phyloP scores from a whole-genome alignment of 2,797 vertebrate species.

The Champsocephalus esox region DNA sequence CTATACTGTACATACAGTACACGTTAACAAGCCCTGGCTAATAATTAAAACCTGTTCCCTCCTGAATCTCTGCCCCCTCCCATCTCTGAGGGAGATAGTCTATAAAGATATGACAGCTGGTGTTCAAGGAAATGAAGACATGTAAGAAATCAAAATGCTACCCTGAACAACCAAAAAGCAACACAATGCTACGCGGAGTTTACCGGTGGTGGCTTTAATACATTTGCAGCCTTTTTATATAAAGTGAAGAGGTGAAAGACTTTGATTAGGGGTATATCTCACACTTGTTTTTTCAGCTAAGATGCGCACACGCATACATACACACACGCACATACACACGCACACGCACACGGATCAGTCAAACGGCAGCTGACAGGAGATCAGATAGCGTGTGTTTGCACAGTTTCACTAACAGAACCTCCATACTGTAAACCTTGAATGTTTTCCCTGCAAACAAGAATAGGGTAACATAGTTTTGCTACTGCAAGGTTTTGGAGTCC shows the following conservation, averaged over 20 bases:
- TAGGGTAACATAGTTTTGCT: neutral
- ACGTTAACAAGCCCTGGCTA: neutral
- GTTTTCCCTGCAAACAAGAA: constrained; percentile 16
- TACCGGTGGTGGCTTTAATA: neutral
- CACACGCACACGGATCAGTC: neutral
- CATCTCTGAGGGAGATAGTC: constrained; percentile 13
- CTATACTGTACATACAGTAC: neutral
- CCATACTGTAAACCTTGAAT: constrained; percentile 1
- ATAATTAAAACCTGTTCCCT: constrained; percentile 8
- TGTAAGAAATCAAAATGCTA: neutral
- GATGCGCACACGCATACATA: neutral
- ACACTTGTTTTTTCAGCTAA: neutral
- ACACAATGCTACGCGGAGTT: neutral
- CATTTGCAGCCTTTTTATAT: neutral
- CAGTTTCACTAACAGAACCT: constrained; percentile 16
- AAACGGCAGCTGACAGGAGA: constrained; percentile 29
- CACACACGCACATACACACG: neutral
- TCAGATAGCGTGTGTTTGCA: constrained; percentile 27
- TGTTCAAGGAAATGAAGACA: neutral
- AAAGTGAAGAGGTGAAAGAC: constrained; percentile 5
- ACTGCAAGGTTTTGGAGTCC: neutral
- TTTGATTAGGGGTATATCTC: constrained; percentile 8
- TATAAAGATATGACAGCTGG: constrained; percentile 14
- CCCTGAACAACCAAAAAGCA: neutral
- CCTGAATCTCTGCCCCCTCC: neutral